Conservation (phyloP, 2,113 vertebrate genomes). For the Oplegnathus fasciatus region DNA sequence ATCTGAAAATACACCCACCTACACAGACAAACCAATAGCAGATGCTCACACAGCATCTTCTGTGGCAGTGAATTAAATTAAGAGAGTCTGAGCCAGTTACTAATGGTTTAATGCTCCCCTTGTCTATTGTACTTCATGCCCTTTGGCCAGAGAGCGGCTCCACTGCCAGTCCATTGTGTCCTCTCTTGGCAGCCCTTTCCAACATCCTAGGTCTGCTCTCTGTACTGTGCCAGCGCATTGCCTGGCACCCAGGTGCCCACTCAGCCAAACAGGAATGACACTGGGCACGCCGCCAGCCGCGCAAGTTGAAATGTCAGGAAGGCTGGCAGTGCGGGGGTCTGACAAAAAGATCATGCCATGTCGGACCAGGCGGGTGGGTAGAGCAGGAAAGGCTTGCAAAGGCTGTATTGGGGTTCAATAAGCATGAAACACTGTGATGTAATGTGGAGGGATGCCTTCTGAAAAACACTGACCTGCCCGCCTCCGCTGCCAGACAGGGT, state of each 20-base stretch:
- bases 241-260: slow-evolving; percentile 78
- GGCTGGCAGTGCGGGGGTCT: slow-evolving; percentile 59
- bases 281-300: slow-evolving; percentile 46
- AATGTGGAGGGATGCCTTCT: slow-evolving; percentile 30
- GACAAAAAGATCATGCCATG: slow-evolving; percentile 56
- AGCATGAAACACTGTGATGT: slow-evolving; percentile 33
- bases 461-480: slow-evolving; percentile 28
- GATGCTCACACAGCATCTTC: slow-evolving; percentile 27
- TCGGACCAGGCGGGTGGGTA: slow-evolving; percentile 38
- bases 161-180: slow-evolving; percentile 66
- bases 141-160: slow-evolving; percentile 64
- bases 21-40: background rate
- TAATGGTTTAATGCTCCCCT: slow-evolving; percentile 68
- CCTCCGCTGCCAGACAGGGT: slow-evolving; percentile 20
- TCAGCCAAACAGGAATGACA: slow-evolving; percentile 68
- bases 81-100: slow-evolving; percentile 25
- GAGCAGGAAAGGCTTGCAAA: slow-evolving; percentile 19
- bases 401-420: slow-evolving; percentile 24
- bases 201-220: slow-evolving; percentile 60
- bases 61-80: slow-evolving; percentile 52
- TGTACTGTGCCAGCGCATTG: slow-evolving; percentile 61
- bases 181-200: slow-evolving; percentile 70
- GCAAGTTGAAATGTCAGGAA: slow-evolving; percentile 80
- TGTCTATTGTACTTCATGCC: slow-evolving; percentile 66
- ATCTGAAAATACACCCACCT: background rate